phyloP scores from a whole-genome alignment of 2,797 vertebrate species.

The Pipistrellus nathusii region DNA sequence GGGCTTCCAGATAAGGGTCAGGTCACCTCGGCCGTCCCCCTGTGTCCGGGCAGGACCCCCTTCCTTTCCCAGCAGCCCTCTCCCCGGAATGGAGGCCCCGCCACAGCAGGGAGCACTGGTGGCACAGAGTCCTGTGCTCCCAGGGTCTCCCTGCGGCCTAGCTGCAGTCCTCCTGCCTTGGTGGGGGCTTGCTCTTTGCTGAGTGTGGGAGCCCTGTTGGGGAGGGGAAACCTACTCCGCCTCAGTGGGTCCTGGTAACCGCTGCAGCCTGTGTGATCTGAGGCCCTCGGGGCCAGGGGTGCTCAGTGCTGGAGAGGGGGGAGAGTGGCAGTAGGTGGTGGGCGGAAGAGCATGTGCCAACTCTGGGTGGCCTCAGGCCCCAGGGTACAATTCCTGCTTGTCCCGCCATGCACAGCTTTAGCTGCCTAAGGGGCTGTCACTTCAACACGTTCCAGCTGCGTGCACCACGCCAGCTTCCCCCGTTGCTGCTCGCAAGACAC shows the following conservation, averaged over 20 bases:
- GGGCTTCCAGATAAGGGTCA: slow-evolving; percentile 88
- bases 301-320: slow-evolving; percentile 91
- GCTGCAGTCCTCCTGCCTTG: not conserved
- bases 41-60: not conserved
- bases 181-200: not conserved
- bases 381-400: slow-evolving; percentile 85
- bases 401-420: slow-evolving; percentile 92
- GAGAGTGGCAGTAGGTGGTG: slow-evolving; percentile 87
- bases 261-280: slow-evolving; percentile 89
- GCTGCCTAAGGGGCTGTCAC: slow-evolving; percentile 91
- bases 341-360: slow-evolving; percentile 91
- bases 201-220: fast-evolving
- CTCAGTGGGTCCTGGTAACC: fast-evolving
- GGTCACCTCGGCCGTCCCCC: not conserved
- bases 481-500: slow-evolving; percentile 82
- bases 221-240: fast-evolving
- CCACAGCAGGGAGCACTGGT: not conserved
- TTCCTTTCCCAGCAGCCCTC: not conserved
- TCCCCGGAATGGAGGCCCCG: not conserved
- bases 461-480: slow-evolving; percentile 89
- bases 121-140: not conserved
- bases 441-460: slow-evolving; percentile 92
- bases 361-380: slow-evolving; percentile 89
- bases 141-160: not conserved
- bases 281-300: slow-evolving; percentile 89